Base-by-base conservation (phyloP, 1,140 invertebrate species). In the Oncopodura yosiiana region DNA sequence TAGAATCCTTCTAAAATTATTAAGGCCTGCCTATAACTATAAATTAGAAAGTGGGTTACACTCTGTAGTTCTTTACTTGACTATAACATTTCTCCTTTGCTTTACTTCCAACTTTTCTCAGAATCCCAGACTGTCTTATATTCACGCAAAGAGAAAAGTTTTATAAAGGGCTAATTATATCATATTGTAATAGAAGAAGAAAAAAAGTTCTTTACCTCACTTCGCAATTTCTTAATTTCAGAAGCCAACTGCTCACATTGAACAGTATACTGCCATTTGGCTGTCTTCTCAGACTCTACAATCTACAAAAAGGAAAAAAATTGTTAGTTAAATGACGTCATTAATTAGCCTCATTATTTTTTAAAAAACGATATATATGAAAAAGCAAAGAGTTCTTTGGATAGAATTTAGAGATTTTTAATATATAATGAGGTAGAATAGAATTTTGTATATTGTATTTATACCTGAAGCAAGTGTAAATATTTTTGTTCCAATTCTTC, bases 401-500 rank as follows among this genome's bases (percentile, higher is more conserved):
- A n/a, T n/a, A n/a, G n/a, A 18, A 14, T 24, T n/a, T 45, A 4
- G 43, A 29, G 12, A 45, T 21, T 8, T 21, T 6, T 9, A 21
- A 45, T 9, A 24, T 14, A 27, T 45, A 21, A 45, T 11, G 24
- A 29, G 18, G 38, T 5, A 5, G 14, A 6, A 34, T 34, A 6
- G 14, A 6, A 8, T 34, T 34, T 8, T 14, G 30, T 34, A 34
- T 6, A 23, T 46, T n/a, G 29, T 27, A 32, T 48, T 26, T 26
- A 50, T 54, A 58, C 60, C 56, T 62, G 62, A 42, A 93, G 75
- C 29, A 94, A 74, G 70, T 95, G 90, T 19, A 92, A 71, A 72
- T 95, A 88, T 70, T 94, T 91, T 69, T 94, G 89, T 64, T 94
- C 89, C 61, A 94, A 69, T 70, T 94, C 87, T 69, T 94, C 88